Base-by-base conservation (phyloP, 1,140 invertebrate genomes). In the Wasmannia auropunctata region DNA sequence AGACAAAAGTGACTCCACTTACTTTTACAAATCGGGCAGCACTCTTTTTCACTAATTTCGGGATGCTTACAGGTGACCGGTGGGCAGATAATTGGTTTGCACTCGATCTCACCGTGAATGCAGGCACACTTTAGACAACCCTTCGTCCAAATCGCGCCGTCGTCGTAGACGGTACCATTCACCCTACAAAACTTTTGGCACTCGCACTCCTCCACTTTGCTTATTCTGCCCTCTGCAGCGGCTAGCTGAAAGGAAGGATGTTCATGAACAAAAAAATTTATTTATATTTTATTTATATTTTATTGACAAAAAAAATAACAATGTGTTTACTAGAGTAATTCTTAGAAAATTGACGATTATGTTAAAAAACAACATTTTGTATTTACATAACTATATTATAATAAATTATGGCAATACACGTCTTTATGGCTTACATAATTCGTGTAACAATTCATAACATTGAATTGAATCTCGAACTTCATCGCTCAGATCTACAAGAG, bases 11-110 rank as follows among this genome's bases (percentile, higher is more conserved):
- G 22, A n/a, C 46, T 54, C 14, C 22, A 97, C 97, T 97, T 96
- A 98, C 98, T 98, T 88, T 98, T 96, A 95, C 98, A 99, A 85
- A 96, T 96, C 81, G 97, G 97, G 95, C 98, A 98, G 95, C 98
- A 99, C 93, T 98, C 96, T 87, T 97, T 98, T 85, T 96, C 96
- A 92, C 96, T 96, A 88, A 96, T 95, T 43, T 98, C 96, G 86
- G 98, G 98, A 94, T 98, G 96, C 94, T 97, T 97, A 95, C 98
- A 99, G 63, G 96, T 96, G 46, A 96, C 95, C 88, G 95, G 95
- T 62, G 97, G 96, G 95, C 98, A 98, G 91, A 97, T 96, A 28
- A 97, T 96, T 87, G 97, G 97, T 90, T 96, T 96, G 95, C 98
- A 98, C 91, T 97, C 96, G 46, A 98, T 96, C 88, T 97, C 96